A percentile compares a stretch with the other conserved stretches of the same genome.
These are phyloP conservation scores for Euproctis similis DNA, from an alignment of 2,888 invertebrate genomes.

Conservation along the genomic window DNA sequence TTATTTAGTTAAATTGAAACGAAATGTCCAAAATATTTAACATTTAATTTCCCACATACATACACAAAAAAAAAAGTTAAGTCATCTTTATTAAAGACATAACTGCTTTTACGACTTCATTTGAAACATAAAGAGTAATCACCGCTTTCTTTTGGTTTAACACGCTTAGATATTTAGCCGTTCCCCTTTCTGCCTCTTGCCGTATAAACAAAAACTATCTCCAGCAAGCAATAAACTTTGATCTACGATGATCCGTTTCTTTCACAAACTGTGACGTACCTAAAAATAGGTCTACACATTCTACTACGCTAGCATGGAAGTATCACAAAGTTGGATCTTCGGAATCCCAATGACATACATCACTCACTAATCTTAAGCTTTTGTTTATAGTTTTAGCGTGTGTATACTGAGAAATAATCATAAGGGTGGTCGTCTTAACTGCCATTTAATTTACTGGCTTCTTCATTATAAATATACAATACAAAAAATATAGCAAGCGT, in stretches of 20 bases:
- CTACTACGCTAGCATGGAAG: conserved; percentile 29
- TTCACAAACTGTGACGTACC: too few species aligned
- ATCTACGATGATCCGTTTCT: conserved; percentile 50
- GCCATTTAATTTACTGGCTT: conserved; percentile 34
- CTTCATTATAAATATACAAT: conserved; percentile 15
- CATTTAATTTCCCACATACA: too few species aligned
- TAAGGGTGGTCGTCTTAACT: conserved; percentile 50
- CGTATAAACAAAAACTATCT: conserved; percentile 25
- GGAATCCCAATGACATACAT: conserved; percentile 63
- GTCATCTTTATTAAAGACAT: conserved; percentile 6
- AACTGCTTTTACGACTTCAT: conserved; percentile 17
- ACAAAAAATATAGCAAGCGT: too few species aligned
- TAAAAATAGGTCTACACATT: conserved; percentile 39
- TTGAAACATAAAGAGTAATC: conserved; percentile 17
- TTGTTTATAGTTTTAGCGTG: conserved; percentile 33
- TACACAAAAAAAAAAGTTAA: too few species aligned
- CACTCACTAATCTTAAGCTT: conserved; percentile 34
- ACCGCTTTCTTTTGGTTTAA: conserved; percentile 16
- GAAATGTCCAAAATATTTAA: too few species aligned
- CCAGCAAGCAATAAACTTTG: conserved; percentile 47
- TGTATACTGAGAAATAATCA: conserved; percentile 42
- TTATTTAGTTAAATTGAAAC: too few species aligned
- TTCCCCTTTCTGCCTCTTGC: too few species aligned
- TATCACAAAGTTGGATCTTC: conserved; percentile 49
- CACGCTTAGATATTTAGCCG: conserved; percentile 15